A percentile compares a stretch with the other conserved stretches of the same genome.
Evolutionary conservation across 2,888 invertebrate genomes (phyloP).

Genomic region (Aradus depressus): DNA sequence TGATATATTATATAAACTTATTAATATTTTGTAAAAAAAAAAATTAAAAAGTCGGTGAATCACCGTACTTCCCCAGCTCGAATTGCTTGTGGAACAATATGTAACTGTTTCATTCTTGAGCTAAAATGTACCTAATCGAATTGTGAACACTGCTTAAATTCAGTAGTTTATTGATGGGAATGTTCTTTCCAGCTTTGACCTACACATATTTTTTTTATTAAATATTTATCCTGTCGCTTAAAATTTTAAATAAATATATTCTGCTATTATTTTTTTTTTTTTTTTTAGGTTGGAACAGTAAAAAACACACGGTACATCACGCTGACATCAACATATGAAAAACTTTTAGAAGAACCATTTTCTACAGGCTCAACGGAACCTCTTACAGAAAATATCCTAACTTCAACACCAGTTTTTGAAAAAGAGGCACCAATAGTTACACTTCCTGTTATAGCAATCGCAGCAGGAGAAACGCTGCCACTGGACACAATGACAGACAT

Average conservation of each 20-base stretch:
- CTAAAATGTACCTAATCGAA: too few species aligned
- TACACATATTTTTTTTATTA: too few species aligned
- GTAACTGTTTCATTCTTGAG: background rate
- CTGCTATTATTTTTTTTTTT: slow-evolving; percentile 1
- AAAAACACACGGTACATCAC: slow-evolving; percentile 81
- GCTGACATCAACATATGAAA: slow-evolving; percentile 75
- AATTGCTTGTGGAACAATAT: too few species aligned
- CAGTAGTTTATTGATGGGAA: too few species aligned
- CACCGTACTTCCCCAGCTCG: too few species aligned
- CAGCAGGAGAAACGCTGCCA: slow-evolving; percentile 71
- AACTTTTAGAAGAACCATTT: slow-evolving; percentile 46
- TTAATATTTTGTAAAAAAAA: too few species aligned
- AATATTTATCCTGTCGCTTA: too few species aligned
- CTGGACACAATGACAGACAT: slow-evolving; percentile 81
- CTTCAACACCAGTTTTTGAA: slow-evolving; percentile 54
- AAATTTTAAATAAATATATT: too few species aligned
- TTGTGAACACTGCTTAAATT: too few species aligned
- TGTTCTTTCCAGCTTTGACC: too few species aligned
- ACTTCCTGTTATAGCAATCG: slow-evolving; percentile 64
- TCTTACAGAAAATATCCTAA: slow-evolving; percentile 75
- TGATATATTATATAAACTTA: too few species aligned
- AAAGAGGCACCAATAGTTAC: slow-evolving; percentile 66
- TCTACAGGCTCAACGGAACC: slow-evolving; percentile 48
- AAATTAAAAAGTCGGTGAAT: too few species aligned
- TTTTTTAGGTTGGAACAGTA: slow-evolving; percentile 64